Evolutionary conservation across 2,888 invertebrate species (phyloP).

Genomic region (Lissonota sp.): DNA sequence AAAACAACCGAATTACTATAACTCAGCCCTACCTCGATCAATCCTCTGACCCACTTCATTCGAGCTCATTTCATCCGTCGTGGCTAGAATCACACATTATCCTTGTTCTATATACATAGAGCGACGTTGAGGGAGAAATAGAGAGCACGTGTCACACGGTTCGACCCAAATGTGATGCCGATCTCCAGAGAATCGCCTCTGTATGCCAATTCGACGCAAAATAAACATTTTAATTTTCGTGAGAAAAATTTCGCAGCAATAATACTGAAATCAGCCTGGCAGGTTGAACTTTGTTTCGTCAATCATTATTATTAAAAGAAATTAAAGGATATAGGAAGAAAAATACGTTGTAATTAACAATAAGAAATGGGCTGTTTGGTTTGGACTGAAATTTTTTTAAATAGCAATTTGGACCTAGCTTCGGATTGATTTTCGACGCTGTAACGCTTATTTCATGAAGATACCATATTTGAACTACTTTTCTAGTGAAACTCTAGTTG

Average conservation of each 20-base stretch:
- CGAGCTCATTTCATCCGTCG: conserved; percentile 50
- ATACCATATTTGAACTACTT: too few species aligned
- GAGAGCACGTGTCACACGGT: conserved; percentile 16
- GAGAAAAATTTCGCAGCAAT: neutral
- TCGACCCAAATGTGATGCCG: conserved; percentile 9
- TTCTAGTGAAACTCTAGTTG: too few species aligned
- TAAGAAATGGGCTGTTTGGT: too few species aligned
- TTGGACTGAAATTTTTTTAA: too few species aligned
- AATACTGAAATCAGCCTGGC: too few species aligned
- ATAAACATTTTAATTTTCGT: conserved; percentile 24
- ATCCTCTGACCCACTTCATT: conserved; percentile 52
- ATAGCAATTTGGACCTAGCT: too few species aligned
- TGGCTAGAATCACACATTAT: conserved; percentile 26
- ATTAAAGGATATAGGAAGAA: too few species aligned
- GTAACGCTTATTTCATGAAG: too few species aligned
- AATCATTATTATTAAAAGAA: too few species aligned
- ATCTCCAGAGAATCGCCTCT: conserved; percentile 12
- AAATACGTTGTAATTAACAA: too few species aligned
- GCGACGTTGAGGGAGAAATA: neutral
- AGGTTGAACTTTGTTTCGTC: too few species aligned
- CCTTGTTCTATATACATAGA: neutral
- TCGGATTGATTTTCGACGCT: too few species aligned
- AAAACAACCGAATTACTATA: conserved; percentile 49
- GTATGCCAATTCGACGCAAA: neutral
- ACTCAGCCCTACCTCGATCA: conserved; percentile 20